Percentiles rank a stretch among this genome's conserved stretches.
Evolutionary conservation across 2,888 invertebrate species (phyloP).

Genomic region (Drosophila eohydei): DNA sequence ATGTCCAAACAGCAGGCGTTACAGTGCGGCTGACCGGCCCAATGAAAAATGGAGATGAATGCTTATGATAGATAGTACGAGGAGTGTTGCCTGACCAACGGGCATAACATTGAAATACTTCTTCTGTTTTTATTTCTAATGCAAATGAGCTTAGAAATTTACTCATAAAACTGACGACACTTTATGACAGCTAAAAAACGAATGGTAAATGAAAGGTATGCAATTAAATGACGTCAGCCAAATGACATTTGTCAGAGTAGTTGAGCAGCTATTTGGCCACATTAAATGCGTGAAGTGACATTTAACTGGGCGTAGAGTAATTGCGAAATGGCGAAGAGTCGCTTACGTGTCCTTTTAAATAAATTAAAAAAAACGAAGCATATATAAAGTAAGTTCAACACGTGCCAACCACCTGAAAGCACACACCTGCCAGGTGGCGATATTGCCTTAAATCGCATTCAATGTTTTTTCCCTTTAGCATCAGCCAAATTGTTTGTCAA

Average conservation of each 20-base stretch:
- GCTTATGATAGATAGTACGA: slow-evolving; percentile 17
- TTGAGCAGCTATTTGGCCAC: slow-evolving; percentile 56
- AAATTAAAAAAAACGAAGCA: slow-evolving; percentile 56
- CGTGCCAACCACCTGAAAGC: slow-evolving; percentile 42
- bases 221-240: slow-evolving; percentile 39
- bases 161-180: slow-evolving; percentile 37
- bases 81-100: slow-evolving; percentile 25
- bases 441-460: slow-evolving; percentile 26
- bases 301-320: slow-evolving; percentile 69
- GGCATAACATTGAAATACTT: slow-evolving; percentile 2
- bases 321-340: slow-evolving; percentile 45
- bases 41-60: slow-evolving; percentile 55
- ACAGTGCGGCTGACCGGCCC: slow-evolving; percentile 26
- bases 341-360: slow-evolving; percentile 67
- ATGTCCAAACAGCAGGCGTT: slow-evolving; percentile 22
- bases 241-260: slow-evolving; percentile 23
- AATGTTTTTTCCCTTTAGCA: slow-evolving; percentile 51
- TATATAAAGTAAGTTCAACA: slow-evolving; percentile 26
- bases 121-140: slow-evolving; percentile 12
- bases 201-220: slow-evolving; percentile 22
- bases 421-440: slow-evolving; percentile 11
- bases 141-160: slow-evolving; percentile 45
- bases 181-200: slow-evolving; percentile 51
- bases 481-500: slow-evolving; percentile 70
- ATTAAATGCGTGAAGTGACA: slow-evolving; percentile 57